Evolutionary conservation across 92 coral and sea anemone genomes (phyloP), one percentile per base, ranked within the genome.

Genomic region (Chrysogorgia sp.): DNA sequence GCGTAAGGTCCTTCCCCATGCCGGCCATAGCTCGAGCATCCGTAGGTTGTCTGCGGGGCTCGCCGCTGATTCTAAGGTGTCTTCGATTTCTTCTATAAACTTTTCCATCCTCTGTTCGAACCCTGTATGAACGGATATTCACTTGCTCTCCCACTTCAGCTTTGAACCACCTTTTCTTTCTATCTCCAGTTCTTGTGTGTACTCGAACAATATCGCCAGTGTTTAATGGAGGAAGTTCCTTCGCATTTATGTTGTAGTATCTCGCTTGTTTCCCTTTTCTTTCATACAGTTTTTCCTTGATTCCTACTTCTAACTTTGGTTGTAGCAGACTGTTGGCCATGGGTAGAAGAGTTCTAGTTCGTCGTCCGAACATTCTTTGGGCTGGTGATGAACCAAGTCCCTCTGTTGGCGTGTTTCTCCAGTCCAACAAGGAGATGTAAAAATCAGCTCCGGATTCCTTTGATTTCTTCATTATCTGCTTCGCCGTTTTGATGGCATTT

Each of bases 371-470:
- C 64, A 58, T 10, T 22, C 31, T 25, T 12, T 58, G 64, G 15
- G 31, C 64, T 31, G 64, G 64, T 58, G 64, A 58, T 21, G 64
- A 22, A 19, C 31, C 64, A 25, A 58, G 10, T 22, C 64, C 64
- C 13, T 24, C 64, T 17, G 29, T 58, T 19, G 64, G 31, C 10
- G n/a, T n/a, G n/a, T n/a, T n/a, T n/a, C n/a, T n/a, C n/a, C n/a
- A n/a, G n/a, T n/a, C n/a, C n/a, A n/a, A n/a, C n/a, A n/a, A n/a
- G n/a, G n/a, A n/a, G n/a, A n/a, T n/a, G n/a, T n/a, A n/a, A n/a
- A n/a, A n/a, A n/a, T n/a, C n/a, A n/a, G n/a, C n/a, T n/a, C n/a
- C n/a, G n/a, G n/a, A n/a, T n/a, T n/a, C n/a, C n/a, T n/a, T n/a
- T n/a, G n/a, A n/a, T n/a, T n/a, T n/a, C n/a, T n/a, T n/a, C n/a